Evolutionary conservation across 2,888 invertebrate species (phyloP), one percentile per base, ranked within the genome.

Genomic region (Arctia plantaginis): DNA sequence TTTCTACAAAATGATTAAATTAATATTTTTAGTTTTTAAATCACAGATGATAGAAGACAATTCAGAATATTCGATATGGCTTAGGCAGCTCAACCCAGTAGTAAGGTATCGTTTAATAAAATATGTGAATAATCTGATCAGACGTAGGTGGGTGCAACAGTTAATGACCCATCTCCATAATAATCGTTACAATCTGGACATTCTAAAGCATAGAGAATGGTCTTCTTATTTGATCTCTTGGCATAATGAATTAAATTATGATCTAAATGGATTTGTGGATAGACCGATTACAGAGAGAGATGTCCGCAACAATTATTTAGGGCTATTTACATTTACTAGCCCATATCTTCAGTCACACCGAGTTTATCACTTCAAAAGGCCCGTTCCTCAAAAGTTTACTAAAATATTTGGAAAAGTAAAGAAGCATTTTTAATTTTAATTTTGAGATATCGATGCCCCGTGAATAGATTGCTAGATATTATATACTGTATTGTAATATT

Each of bases 111-210:
- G 64, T 33, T n/a, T 81, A 27, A 69, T 73, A 33, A 20, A 13
- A 0, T 77, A 81, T 69, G 76, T 73, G 3, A 72, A 75, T 33
- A 69, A 76, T n/a, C 77, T 83, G 33, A 59, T 84, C n/a, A 71
- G 72, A 6, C 77, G 78, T 41, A 69, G 68, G 67, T 83, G 83
- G 83, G 47, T 83, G n/a, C 84, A 82, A 69, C 75, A 82, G n/a
- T 65, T 84, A n/a, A 73, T 83, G 66, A 44, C 51, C 10, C 0
- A 75, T 20, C 33, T 82, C 2, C 4, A 55, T 33, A 71, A 71
- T 0, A 82, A 81, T 66, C 65, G 78, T 67, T 82, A 75, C 35
- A 67, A 73, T 64, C 35, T 72, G 0, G 69, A 76, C 18, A 62
- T 78, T 44, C 55, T 84, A 4, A 72, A 69, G 64, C 69, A 74